Evolutionary conservation across 2,888 invertebrate species (phyloP), one percentile per base, ranked within the genome.

Genomic region (Chrysomela aeneicollis): DNA sequence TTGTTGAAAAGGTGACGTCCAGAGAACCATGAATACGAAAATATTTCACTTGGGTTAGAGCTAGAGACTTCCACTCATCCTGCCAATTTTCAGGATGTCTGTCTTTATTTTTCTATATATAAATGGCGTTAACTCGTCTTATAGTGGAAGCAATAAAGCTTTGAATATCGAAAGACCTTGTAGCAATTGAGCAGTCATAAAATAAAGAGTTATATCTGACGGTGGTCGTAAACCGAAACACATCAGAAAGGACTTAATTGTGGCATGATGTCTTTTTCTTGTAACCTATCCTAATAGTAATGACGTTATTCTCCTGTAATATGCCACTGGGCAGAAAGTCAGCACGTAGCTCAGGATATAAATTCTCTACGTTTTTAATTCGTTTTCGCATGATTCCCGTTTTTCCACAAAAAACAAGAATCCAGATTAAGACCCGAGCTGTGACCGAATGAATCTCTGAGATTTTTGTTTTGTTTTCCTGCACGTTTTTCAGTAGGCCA

Each of bases 311-410:
- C 2, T 42, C n/a, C 42, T 4, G 12, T 42, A 15, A 42, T 10
- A 42, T 15, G 42, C 42, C 42, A 15, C 42, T 42, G 42, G 12
- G 42, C n/a, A 2, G 42, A 15, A 5, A 15, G 42, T 42, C 42
- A 42, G 42, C 42, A 42, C 42, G 42, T 15, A 42, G 42, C 42
- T 15, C n/a, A n/a, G n/a, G 42, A n/a, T 46, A 46, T 57, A 46
- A 57, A 57, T 57, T 26, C 22, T 18, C 37, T 30, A 55, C 57
- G 46, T 37, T 46, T 57, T 57, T 46, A 19, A 47, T 47, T 46
- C 30, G 12, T 57, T 57, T 57, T 42, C 42, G 9, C 42, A 4
- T 42, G 42, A n/a, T 42, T 42, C 12, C n/a, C 15, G 42, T 42
- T 42, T 15, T n/a, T 15, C n/a, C 2, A 15, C 42, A 12, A n/a